Evolutionary conservation across 2,797 vertebrate genomes (phyloP).

Genomic region (Sus cebifrons): DNA sequence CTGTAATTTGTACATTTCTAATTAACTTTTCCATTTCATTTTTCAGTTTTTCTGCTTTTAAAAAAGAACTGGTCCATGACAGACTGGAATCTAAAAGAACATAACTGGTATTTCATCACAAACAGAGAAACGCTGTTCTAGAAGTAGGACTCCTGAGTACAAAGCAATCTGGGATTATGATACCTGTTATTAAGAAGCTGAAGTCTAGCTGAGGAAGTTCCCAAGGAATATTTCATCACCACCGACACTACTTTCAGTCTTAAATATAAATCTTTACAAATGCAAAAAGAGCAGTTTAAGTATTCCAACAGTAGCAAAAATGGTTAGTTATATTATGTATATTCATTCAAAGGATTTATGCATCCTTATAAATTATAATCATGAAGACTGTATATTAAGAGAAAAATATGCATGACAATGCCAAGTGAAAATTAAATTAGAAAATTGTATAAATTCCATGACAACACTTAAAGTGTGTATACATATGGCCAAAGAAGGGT

Average conservation of each 20-base stretch:
- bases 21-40: slow-evolving; percentile 39
- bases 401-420: slow-evolving; percentile 37
- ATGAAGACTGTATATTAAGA: not conserved
- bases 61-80: slow-evolving; percentile 11
- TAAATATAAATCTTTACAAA: slow-evolving; percentile 63
- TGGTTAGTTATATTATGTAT: slow-evolving; percentile 45
- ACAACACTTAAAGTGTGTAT: slow-evolving; percentile 52
- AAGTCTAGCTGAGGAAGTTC: slow-evolving; percentile 42
- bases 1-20: not conserved
- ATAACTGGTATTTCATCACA: slow-evolving; percentile 29
- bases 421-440: slow-evolving; percentile 56
- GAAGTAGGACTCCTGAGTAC: not conserved
- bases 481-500: slow-evolving; percentile 5
- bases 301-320: slow-evolving; percentile 15
- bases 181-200: slow-evolving; percentile 2
- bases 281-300: slow-evolving; percentile 28
- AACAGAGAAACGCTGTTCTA: slow-evolving; percentile 1
- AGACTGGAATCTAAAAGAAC: slow-evolving; percentile 56
- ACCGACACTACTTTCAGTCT: slow-evolving; percentile 12
- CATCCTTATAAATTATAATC: slow-evolving; percentile 53
- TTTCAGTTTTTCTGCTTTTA: slow-evolving; percentile 54
- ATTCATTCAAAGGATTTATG: slow-evolving; percentile 33
- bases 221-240: slow-evolving; percentile 55
- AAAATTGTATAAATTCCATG: slow-evolving; percentile 29
- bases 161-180: not conserved